A percentile compares a stretch with the other conserved stretches of the same genome.
Conservation (phyloP, 2,888 invertebrate species). For the Rhopalosiphum nymphaeae region DNA sequence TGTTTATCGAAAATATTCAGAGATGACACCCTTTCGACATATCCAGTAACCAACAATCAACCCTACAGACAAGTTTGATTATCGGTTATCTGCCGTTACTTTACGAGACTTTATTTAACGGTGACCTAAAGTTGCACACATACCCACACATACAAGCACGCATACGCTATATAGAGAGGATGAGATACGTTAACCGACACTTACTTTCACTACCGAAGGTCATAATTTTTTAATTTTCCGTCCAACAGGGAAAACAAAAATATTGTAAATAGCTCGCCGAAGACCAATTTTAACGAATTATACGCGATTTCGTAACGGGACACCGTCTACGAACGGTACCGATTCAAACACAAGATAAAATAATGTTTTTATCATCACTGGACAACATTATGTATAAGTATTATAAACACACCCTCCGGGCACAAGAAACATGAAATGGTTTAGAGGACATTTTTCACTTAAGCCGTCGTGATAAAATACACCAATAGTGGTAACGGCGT, state of each 20-base stretch:
- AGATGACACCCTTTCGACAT: not conserved
- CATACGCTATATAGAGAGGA: not conserved
- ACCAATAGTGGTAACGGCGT: not conserved
- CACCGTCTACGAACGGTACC: constrained; percentile 1
- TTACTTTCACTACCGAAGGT: not conserved
- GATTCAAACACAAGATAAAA: not conserved
- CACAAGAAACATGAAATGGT: not conserved
- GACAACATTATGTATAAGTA: not conserved
- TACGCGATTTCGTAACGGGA: constrained; percentile 20
- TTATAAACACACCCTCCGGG: not conserved
- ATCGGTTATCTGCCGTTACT: not conserved
- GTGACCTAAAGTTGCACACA: not conserved
- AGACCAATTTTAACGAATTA: not conserved
- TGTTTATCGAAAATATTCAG: not conserved
- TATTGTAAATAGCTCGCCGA: not conserved
- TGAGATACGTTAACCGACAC: not conserved
- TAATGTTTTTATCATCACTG: not conserved
- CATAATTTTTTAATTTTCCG: constrained; percentile 23
- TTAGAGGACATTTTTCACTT: not conserved
- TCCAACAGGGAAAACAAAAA: not conserved
- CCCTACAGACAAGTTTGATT: not conserved
- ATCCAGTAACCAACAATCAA: not conserved
- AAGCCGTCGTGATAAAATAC: not conserved
- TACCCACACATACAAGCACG: not conserved
- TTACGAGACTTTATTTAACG: not conserved